A percentile compares a stretch with the other conserved stretches of the same genome.
Evolutionary conservation across 1,140 invertebrate genomes (phyloP).

Genomic region (Akabosia matsudoensis): DNA sequence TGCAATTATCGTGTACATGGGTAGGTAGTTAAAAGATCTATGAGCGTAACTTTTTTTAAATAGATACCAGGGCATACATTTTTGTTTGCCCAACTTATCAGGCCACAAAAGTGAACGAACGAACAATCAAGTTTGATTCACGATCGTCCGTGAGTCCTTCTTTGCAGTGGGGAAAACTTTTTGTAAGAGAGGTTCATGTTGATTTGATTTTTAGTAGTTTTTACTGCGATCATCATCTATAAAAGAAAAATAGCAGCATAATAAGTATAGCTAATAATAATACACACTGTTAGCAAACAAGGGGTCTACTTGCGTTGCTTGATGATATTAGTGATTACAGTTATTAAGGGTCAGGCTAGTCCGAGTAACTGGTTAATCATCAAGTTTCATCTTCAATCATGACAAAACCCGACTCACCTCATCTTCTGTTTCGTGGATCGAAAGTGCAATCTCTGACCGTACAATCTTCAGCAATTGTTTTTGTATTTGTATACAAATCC

Average conservation of each 20-base stretch:
- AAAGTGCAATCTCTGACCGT: too few relatives aligned
- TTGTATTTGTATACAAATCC: too few relatives aligned
- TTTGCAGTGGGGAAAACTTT: not conserved
- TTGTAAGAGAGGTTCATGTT: too few relatives aligned
- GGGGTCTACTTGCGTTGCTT: not conserved
- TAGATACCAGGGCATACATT: too few relatives aligned
- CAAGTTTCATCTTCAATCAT: slow-evolving; percentile 22
- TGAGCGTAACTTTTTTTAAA: too few relatives aligned
- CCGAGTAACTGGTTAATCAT: slow-evolving; percentile 21
- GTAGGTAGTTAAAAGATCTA: not conserved
- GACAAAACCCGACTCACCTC: slow-evolving; percentile 12
- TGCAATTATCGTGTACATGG: slow-evolving; percentile 1
- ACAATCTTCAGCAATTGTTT: too few relatives aligned
- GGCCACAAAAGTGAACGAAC: too few relatives aligned
- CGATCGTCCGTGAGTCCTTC: not conserved
- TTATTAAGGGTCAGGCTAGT: slow-evolving; percentile 14
- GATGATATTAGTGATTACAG: slow-evolving; percentile 24
- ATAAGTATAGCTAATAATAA: slow-evolving; percentile 13
- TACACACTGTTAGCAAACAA: not conserved
- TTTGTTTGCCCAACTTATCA: too few relatives aligned
- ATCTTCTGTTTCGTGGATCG: too few relatives aligned
- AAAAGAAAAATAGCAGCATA: not conserved
- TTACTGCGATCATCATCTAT: not conserved
- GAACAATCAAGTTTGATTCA: not conserved
- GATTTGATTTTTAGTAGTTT: too few relatives aligned